These are phyloP conservation scores for Etia nguti DNA, from an alignment of 2,113 vertebrate genomes.

Conservation along the genomic window DNA sequence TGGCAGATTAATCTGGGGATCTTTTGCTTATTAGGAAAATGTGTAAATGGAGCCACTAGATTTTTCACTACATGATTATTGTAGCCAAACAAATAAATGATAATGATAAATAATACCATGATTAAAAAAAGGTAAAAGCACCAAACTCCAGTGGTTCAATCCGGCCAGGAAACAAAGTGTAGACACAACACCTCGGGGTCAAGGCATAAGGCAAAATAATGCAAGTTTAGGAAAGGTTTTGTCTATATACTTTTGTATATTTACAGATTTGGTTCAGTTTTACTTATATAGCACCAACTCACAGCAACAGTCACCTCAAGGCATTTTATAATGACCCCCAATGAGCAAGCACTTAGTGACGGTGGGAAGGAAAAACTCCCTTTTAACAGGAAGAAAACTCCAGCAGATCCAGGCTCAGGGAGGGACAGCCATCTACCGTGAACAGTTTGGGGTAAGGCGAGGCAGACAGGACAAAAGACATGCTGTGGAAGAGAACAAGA, in stretches of 20 bases:
- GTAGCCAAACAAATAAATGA: not conserved
- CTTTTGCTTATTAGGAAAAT: not conserved
- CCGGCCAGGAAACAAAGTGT: not conserved
- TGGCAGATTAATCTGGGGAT: not conserved
- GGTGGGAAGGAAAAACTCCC: not conserved
- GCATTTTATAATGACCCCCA: not conserved
- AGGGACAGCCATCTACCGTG: not conserved
- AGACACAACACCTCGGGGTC: not conserved
- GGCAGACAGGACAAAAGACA: not conserved
- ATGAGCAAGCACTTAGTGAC: not conserved
- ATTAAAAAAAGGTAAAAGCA: not conserved
- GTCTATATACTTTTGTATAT: not conserved
- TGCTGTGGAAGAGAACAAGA: not conserved
- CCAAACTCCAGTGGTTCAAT: not conserved
- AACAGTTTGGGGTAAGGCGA: not conserved
- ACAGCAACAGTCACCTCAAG: not conserved
- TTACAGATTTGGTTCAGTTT: not conserved
- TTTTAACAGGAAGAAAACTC: not conserved
- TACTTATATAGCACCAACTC: not conserved
- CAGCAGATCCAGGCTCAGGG: not conserved
- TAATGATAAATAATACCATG: not conserved
- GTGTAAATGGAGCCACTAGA: not conserved
- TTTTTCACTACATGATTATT: not conserved
- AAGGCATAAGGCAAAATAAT: not conserved
- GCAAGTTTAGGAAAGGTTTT: not conserved